These are phyloP conservation scores for Deroptyus accipitrinus DNA, from an alignment of 2,113 vertebrate genomes.

Conservation along the genomic window DNA sequence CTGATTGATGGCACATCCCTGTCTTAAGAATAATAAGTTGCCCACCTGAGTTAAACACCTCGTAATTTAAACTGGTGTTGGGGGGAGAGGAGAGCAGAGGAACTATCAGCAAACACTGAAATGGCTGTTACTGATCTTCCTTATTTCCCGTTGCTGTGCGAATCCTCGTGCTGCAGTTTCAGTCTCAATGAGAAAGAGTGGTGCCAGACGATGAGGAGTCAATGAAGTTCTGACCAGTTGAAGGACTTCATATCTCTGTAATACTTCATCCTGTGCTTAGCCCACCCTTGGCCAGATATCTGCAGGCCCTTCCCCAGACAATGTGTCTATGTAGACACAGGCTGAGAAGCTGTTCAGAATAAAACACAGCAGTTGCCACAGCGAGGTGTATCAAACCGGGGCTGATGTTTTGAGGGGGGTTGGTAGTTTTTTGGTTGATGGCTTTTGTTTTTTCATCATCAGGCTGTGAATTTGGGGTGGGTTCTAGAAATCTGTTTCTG, in stretches of 20 bases:
- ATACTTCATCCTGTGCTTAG: not conserved
- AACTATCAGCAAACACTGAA: not conserved
- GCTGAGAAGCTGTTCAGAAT: not conserved
- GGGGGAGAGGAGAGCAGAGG: not conserved
- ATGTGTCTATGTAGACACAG: fast-evolving
- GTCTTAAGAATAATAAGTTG: not conserved
- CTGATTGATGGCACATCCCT: not conserved
- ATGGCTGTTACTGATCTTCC: not conserved
- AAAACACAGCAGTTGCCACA: not conserved
- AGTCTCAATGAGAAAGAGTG: not conserved
- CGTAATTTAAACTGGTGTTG: not conserved
- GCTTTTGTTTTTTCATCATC: not conserved
- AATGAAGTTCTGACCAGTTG: not conserved
- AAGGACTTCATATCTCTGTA: not conserved
- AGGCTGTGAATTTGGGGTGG: not conserved
- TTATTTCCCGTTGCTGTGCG: not conserved
- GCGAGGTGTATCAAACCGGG: not conserved
- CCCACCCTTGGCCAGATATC: not conserved
- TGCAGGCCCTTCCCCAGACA: not conserved
- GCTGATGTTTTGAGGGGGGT: not conserved
- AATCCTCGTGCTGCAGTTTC: not conserved
- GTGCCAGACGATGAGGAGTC: not conserved
- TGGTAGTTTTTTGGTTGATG: not conserved
- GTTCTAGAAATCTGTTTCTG: not conserved
- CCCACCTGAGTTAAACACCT: not conserved